Conservation (phyloP, 1,140 invertebrate genomes). For the Callitettix versicolor region DNA sequence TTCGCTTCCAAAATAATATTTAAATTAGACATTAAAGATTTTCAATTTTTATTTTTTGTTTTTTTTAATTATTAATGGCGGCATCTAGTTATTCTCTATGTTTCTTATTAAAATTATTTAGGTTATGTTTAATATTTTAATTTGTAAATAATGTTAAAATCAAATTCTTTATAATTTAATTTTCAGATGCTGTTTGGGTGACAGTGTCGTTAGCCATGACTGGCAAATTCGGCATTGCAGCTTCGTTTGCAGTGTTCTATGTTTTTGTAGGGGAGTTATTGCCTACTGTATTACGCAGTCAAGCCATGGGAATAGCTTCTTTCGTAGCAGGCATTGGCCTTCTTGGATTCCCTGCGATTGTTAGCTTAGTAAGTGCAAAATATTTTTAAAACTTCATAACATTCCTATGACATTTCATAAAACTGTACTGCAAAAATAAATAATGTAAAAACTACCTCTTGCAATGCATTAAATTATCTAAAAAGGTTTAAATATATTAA, state of each 20-base stretch:
- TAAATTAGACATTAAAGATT: no score
- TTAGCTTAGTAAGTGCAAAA: slow-evolving; percentile 58
- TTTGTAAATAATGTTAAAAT: background rate
- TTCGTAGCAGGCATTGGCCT: slow-evolving; percentile 58
- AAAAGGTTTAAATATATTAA: no score
- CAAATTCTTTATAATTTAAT: background rate
- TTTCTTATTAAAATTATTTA: background rate
- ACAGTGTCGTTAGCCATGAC: slow-evolving; percentile 62
- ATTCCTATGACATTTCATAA: no score
- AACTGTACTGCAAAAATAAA: no score
- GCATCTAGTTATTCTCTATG: no score
- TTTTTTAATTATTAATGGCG: no score
- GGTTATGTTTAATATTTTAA: background rate
- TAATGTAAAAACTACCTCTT: no score
- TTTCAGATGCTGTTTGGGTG: slow-evolving; percentile 33
- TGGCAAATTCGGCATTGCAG: slow-evolving; percentile 78
- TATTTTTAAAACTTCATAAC: no score
- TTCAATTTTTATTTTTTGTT: no score
- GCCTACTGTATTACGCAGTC: slow-evolving; percentile 63
- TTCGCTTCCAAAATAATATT: no score
- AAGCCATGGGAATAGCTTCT: slow-evolving; percentile 62
- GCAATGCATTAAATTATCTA: no score
- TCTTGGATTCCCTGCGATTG: slow-evolving; percentile 65
- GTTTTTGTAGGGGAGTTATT: slow-evolving; percentile 69
- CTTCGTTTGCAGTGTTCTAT: slow-evolving; percentile 66